These are phyloP conservation scores for Galaxea fascicularis DNA, from an alignment of 92 coral and sea anemone genomes.

Conservation along the genomic window DNA sequence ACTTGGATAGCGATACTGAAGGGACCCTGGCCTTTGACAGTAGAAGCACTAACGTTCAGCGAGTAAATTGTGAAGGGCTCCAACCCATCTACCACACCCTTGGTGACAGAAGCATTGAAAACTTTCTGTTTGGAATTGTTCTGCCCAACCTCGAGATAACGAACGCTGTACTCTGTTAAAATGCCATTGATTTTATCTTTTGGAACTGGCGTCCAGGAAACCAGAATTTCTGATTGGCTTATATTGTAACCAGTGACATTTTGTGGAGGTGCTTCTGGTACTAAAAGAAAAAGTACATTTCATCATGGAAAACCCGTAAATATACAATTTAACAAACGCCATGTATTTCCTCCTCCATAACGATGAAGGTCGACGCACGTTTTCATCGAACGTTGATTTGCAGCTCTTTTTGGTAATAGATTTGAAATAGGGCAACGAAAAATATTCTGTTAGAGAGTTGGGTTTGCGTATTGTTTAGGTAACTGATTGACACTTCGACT, in stretches of 20 bases:
- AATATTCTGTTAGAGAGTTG: too few species aligned
- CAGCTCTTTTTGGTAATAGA: too few species aligned
- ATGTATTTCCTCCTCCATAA: too few species aligned
- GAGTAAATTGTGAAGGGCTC: slow-evolving; percentile 71
- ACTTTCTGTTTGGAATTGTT: neutral
- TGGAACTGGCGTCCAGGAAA: slow-evolving; percentile 60
- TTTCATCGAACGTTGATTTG: too few species aligned
- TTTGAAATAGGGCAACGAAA: too few species aligned
- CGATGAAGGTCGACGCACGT: too few species aligned
- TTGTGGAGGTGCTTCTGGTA: slow-evolving; percentile 65
- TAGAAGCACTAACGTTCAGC: slow-evolving; percentile 63
- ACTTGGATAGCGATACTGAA: slow-evolving; percentile 48
- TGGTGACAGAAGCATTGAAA: neutral
- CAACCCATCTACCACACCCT: slow-evolving; percentile 47
- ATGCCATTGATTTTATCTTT: slow-evolving; percentile 49
- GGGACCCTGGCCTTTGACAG: slow-evolving; percentile 77
- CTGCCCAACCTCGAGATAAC: slow-evolving; percentile 2
- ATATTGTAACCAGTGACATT: slow-evolving; percentile 54
- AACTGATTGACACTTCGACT: too few species aligned
- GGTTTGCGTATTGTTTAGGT: too few species aligned
- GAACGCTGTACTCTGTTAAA: slow-evolving; percentile 31
- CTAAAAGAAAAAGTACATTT: slow-evolving; percentile 16
- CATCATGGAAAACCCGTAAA: too few species aligned
- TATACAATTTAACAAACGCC: too few species aligned
- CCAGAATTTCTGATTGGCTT: slow-evolving; percentile 50